phyloP scores from a whole-genome alignment of 2,888 invertebrate species.

The Argynnis bischoffii region DNA sequence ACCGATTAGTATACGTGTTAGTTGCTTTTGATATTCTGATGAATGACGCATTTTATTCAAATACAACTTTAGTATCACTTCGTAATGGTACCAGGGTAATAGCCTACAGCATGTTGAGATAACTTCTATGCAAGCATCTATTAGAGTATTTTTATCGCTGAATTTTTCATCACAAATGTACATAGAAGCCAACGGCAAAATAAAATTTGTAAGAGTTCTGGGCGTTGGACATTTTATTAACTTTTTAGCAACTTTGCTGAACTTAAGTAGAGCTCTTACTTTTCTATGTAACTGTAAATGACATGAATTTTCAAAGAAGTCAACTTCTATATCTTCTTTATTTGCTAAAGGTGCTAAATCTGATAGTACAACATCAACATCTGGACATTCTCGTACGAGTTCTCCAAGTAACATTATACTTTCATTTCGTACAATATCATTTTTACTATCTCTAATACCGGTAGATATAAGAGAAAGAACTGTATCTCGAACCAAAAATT shows the following conservation, averaged over 20 bases:
- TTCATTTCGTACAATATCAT: slow-evolving; percentile 89
- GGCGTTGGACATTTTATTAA: slow-evolving; percentile 83
- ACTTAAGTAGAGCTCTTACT: slow-evolving; percentile 90
- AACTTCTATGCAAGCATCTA: slow-evolving; percentile 93
- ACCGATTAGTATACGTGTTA: slow-evolving; percentile 88
- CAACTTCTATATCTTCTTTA: slow-evolving; percentile 90
- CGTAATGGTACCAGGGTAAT: slow-evolving; percentile 95
- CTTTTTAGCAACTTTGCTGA: slow-evolving; percentile 85
- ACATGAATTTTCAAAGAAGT: slow-evolving; percentile 96
- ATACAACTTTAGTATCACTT: slow-evolving; percentile 90
- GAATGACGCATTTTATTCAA: slow-evolving; percentile 88
- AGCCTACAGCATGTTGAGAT: slow-evolving; percentile 88
- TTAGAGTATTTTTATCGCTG: slow-evolving; percentile 88
- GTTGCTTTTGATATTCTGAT: slow-evolving; percentile 90
- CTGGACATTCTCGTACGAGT: slow-evolving; percentile 87
- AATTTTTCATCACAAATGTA: slow-evolving; percentile 91
- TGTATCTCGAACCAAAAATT: slow-evolving; percentile 87
- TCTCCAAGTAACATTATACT: slow-evolving; percentile 90
- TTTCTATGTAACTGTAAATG: slow-evolving; percentile 94
- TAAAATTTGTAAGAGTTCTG: slow-evolving; percentile 90
- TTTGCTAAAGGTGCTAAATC: slow-evolving; percentile 87
- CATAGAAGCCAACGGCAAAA: slow-evolving; percentile 91
- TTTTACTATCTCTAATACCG: slow-evolving; percentile 87
- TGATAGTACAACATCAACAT: slow-evolving; percentile 86
- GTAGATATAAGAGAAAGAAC: slow-evolving; percentile 87